Evolutionary conservation across 2,888 invertebrate species (phyloP).

Genomic region (Agrypnus murinus): DNA sequence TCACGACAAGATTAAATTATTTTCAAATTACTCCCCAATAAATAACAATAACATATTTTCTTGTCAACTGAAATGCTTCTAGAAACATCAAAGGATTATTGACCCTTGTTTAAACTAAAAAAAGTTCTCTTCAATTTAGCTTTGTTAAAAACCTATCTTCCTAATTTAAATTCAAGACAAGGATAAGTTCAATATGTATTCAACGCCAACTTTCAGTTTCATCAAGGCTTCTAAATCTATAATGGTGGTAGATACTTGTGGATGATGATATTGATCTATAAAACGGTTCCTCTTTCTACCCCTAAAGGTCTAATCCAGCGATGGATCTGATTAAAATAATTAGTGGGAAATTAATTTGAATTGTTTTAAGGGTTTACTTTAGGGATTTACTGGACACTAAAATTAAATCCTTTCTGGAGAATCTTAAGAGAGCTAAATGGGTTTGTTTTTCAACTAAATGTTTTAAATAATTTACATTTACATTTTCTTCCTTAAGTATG

Average conservation of each 20-base stretch:
- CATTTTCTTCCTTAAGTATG: too few species aligned
- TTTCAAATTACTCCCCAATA: too few species aligned
- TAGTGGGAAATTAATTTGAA: neutral
- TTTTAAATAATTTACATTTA: too few species aligned
- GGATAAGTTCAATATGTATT: neutral
- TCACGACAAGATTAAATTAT: too few species aligned
- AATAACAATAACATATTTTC: too few species aligned
- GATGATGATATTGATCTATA: constrained; percentile 6
- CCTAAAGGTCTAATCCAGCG: neutral
- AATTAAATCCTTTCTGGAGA: too few species aligned
- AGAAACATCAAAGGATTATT: neutral
- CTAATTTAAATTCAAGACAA: neutral
- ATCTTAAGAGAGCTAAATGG: too few species aligned
- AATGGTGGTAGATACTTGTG: neutral
- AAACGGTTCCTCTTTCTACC: neutral
- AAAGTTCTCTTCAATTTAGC: neutral
- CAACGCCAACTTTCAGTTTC: too few species aligned
- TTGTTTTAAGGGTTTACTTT: too few species aligned
- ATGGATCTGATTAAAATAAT: constrained; percentile 12
- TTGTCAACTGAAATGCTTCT: too few species aligned
- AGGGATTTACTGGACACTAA: too few species aligned
- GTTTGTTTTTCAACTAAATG: too few species aligned
- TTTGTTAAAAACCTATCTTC: neutral
- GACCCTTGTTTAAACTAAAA: neutral
- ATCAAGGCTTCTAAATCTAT: neutral